Evolutionary conservation across 2,113 vertebrate genomes (phyloP).

Genomic region (Formicarius rufipectus): DNA sequence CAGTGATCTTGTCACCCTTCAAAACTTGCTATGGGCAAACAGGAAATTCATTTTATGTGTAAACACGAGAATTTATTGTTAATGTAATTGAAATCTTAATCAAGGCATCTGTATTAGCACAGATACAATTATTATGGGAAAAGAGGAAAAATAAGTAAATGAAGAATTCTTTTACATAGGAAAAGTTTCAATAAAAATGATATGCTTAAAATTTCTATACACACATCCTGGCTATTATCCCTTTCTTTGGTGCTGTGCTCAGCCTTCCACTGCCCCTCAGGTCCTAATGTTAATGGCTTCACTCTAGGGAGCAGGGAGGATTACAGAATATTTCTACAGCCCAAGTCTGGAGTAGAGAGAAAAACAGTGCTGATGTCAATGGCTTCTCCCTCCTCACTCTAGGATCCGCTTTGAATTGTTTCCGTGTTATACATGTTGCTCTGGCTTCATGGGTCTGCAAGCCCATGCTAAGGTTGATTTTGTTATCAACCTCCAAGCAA

Average conservation of each 20-base stretch:
- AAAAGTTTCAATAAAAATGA: not conserved
- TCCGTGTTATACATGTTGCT: not conserved
- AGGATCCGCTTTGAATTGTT: not conserved
- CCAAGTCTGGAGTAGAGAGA: not conserved
- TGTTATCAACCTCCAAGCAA: not conserved
- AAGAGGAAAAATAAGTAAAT: not conserved
- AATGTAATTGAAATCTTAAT: not conserved
- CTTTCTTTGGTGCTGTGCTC: not conserved
- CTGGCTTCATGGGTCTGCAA: not conserved
- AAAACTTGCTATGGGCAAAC: not conserved
- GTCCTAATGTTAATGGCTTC: not conserved
- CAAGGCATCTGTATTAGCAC: not conserved
- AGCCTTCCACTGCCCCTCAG: not conserved
- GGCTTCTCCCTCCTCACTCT: not conserved
- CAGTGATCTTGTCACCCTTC: not conserved
- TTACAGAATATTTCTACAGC: not conserved
- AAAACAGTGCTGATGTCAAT: not conserved
- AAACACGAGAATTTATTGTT: not conserved
- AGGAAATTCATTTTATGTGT: not conserved
- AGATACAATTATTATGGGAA: not conserved
- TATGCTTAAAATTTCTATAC: not conserved
- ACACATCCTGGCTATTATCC: rapidly evolving
- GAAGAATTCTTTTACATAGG: not conserved
- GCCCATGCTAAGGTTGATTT: not conserved
- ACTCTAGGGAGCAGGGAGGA: not conserved